Base-by-base conservation (phyloP, 2,113 vertebrate species). In the Ovis canadensis region DNA sequence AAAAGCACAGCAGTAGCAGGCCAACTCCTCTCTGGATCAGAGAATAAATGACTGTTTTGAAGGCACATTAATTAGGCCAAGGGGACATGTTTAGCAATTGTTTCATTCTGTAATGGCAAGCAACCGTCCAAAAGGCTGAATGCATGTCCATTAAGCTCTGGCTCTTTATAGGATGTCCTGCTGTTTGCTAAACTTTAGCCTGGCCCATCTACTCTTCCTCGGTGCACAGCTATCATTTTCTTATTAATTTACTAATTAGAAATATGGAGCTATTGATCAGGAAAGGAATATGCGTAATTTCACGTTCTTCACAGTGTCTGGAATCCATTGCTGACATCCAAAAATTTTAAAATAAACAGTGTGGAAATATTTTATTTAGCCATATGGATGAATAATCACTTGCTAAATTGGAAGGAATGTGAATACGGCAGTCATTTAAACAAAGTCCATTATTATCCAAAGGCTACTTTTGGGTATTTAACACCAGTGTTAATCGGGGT, bases 301-400 rank as follows among this genome's bases (percentile, higher is more conserved):
- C 64, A 82, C 13, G 16, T 80, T 94, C 77, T 83, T 52, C 33
- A 90, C 4, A 48, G 48, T 25, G 1, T 78, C 48, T 95, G 43
- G 36, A 95, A 92, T 81, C 40, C 15, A 78, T 1, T 43, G 95
- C 54, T 88, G n/a, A 54, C 78, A 97, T 82, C 27, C n/a, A n/a
- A 71, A 93, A 67, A 81, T 83, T 92, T 88, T 60, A 60, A 67
- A 97, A 92, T 74, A 83, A 78, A 87, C 27, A 83, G 67, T 40
- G 67, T 92, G 77, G 90, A 93, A 92, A 95, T 90, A 95, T 90
- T 97, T 92, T 92, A 88, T 89, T 81, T 95, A 85, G 64, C 85
- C 90, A 95, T 82, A 92, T 78, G 92, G 59, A 92, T 87, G 60
- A 97, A 92, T 92, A 94, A 95, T 91, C 89, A 94, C 43, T 95